Base-by-base conservation (phyloP, 1,140 invertebrate genomes). In the Philopotamus ludificatus region DNA sequence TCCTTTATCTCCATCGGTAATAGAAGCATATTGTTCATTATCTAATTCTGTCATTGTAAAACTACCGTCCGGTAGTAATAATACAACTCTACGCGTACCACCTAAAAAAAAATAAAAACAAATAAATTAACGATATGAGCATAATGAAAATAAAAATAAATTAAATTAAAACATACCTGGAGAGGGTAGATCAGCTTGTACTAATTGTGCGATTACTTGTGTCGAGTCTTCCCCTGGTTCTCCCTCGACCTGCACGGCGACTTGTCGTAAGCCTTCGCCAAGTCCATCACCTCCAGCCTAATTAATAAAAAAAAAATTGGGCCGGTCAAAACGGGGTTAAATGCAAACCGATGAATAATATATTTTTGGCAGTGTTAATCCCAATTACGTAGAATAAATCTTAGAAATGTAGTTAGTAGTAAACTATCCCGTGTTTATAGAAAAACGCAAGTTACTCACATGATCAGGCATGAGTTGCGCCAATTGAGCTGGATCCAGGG, bases 11-110 rank as follows among this genome's bases (percentile, higher is more conserved):
- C 77, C 25, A 16, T 71, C 70, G 10, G 78, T 81, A 54, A 81
- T 81, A 22, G 79, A 79, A 59, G 79, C 77, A 59, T 89, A 93
- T 72, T 93, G 90, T 72, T 92, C 90, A 70, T 90, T 89, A 65
- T 91, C 87, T 41, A 93, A 86, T 77, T 92, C 89, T 16, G 90
- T 92, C 84, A 92, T 89, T 81, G 91, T 91, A 53, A 92, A 81
- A 72, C 88, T 91, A 44, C 90, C 90, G 74, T 92, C 90, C 4
- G 90, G 89, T 70, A 92, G 77, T 66, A 92, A 76, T 25, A 92
- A 79, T 0, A 92, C 89, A 8, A 93, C 90, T 78, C 88, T 84
- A 72, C 90, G 84, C 4, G 89, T 90, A 21, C 89, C 90, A 74
- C 88, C 89, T 91, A 68, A 12, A 1, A 77, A 77, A 65, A 44